phyloP scores from a whole-genome alignment of 2,113 vertebrate genomes.

The Seriola aureovittata region DNA sequence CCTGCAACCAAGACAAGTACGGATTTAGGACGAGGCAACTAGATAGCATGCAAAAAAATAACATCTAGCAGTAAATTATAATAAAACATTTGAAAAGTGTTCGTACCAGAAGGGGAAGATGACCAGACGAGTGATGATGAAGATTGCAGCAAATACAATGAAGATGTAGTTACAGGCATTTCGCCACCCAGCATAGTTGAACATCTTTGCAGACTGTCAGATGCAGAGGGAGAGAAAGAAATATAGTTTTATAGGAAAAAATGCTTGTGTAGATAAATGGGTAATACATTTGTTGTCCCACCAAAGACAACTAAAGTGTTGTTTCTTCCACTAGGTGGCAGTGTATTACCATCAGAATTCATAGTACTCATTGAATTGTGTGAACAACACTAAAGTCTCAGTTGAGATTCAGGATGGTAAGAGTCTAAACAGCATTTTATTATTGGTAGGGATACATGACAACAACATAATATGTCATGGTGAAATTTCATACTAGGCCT shows the following conservation, averaged over 20 bases:
- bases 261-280: not conserved
- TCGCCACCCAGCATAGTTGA: constrained; percentile 97
- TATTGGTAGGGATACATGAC: not conserved
- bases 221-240: constrained; percentile 30
- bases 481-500: not conserved
- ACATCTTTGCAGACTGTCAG: constrained; percentile 95
- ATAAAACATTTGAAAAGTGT: constrained; percentile 1
- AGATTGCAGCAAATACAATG: constrained; percentile 92
- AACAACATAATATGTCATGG: not conserved
- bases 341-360: constrained; percentile 18
- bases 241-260: not conserved
- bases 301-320: not conserved
- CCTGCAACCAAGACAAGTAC: constrained; percentile 79
- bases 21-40: not conserved
- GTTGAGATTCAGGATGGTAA: not conserved
- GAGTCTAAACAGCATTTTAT: not conserved
- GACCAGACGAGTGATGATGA: constrained; percentile 92
- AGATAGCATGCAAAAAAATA: not conserved
- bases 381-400: not conserved
- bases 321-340: constrained; percentile 68
- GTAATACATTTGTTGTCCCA: not conserved
- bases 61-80: not conserved
- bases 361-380: not conserved
- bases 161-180: constrained; percentile 95
- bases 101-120: constrained; percentile 96